Conservation (phyloP, 2,113 vertebrate species). For the Leucopternis melanops region DNA sequence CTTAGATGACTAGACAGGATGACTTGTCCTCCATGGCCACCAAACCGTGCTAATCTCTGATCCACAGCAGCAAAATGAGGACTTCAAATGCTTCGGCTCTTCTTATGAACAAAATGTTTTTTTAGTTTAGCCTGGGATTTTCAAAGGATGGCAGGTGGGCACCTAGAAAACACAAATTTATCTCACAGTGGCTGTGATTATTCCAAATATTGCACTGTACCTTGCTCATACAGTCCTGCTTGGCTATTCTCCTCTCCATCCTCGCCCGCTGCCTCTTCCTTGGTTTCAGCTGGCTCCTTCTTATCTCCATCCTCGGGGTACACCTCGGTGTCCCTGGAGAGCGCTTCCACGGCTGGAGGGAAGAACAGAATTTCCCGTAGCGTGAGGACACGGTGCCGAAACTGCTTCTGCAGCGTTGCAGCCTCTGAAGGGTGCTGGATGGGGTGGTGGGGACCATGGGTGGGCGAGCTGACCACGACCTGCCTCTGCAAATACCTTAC, state of each 20-base stretch:
- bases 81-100: background rate
- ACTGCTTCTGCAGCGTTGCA: too few species aligned
- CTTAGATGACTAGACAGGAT: background rate
- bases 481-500: background rate
- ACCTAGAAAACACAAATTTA: background rate
- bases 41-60: background rate
- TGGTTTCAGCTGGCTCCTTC: background rate
- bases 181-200: background rate
- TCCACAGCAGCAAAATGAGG: background rate
- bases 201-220: background rate
- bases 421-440: too few species aligned
- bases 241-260: background rate
- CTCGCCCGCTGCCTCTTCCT: background rate
- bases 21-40: background rate
- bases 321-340: background rate
- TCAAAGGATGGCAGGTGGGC: background rate
- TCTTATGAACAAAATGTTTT: background rate
- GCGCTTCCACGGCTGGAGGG: background rate
- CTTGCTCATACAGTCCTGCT: background rate
- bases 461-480: background rate
- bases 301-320: background rate
- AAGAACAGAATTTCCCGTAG: background rate
- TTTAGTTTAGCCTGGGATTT: background rate
- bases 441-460: background rate
- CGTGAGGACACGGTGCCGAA: rapidly evolving